Base-by-base conservation (phyloP, 2,797 vertebrate species). In the Sebastes minor region DNA sequence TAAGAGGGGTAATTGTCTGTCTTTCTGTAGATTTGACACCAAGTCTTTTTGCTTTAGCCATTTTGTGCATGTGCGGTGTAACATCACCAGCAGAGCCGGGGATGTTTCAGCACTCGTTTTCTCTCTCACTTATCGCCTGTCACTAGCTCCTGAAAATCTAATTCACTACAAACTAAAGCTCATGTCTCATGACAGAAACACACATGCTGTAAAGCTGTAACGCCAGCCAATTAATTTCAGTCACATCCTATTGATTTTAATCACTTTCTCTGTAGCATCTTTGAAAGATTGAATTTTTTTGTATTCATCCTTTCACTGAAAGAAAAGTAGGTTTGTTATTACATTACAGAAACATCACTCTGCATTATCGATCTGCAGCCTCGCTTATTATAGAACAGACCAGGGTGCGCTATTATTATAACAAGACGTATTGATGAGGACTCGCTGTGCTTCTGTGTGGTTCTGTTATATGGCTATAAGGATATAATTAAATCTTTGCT, bases 1-100 rank as follows among this genome's bases (percentile, higher is more conserved):
- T 90, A 74, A 69, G 57, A 79, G 80, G 83, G 30, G 57, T 87
- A 91, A 94, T 91, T 88, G 86, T 83, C 81, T 84, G 74, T 79
- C 67, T 86, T 71, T 73, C 42, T 61, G 52, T 67, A 73, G 53
- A 79, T 80, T 62, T 77, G 52, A 80, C 70, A 76, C 65, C 18
- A 62, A 10, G 27, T 22, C 71, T 71, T 28, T 28, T 83, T 28
- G 14, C 63, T 35, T 74, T 64, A 55, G 80, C 78, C 64, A 22
- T 89, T 85, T 81, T 81, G 77, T 83, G 22, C 35, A 53, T 38
- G 38, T 69, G 25, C 8, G 1, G 57, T 25, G 1, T 60, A 14
- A 72, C 75, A 71, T 74, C 35, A 2, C 46, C 46, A 46, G 35
- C 57, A 82, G 65, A 57, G 79, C 69, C 23, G 2, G 20, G 49